These are phyloP conservation scores for Umimayanthus kanabou DNA, from an alignment of 92 coral and sea anemone genomes.

Conservation along the genomic window DNA sequence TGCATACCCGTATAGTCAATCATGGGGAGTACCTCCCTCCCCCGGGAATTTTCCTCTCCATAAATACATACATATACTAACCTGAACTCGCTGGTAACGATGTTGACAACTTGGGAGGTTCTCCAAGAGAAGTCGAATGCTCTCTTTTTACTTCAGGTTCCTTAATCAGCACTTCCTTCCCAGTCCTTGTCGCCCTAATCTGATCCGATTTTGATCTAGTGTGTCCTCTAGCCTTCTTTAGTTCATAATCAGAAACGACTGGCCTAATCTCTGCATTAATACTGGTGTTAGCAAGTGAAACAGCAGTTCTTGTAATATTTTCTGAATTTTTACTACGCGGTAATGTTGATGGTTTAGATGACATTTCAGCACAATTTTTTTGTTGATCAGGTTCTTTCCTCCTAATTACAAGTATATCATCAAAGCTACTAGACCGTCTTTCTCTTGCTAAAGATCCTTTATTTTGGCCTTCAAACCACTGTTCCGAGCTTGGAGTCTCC, in stretches of 20 bases:
- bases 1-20: no score
- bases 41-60: neutral
- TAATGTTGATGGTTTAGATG: slow-evolving; percentile 25
- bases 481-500: slow-evolving; percentile 67
- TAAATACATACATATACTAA: neutral
- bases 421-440: slow-evolving; percentile 53
- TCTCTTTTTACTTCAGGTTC: slow-evolving; percentile 25
- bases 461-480: slow-evolving; percentile 79
- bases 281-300: slow-evolving; percentile 8
- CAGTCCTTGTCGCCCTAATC: slow-evolving; percentile 44
- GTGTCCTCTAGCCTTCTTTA: slow-evolving; percentile 81
- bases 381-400: slow-evolving; percentile 16
- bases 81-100: slow-evolving; percentile 80
- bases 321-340: neutral
- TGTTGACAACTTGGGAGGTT: slow-evolving; percentile 54
- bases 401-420: slow-evolving; percentile 44
- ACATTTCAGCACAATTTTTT: neutral
- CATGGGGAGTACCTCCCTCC: no score
- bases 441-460: slow-evolving; percentile 35
- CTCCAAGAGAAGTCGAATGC: slow-evolving; percentile 33
- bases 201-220: slow-evolving; percentile 92
- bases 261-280: slow-evolving; percentile 22
- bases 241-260: slow-evolving; percentile 52
- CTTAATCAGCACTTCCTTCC: slow-evolving; percentile 36
- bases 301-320: neutral